Base-by-base conservation (phyloP, 2,113 vertebrate species). In the Dicaeum eximium region DNA sequence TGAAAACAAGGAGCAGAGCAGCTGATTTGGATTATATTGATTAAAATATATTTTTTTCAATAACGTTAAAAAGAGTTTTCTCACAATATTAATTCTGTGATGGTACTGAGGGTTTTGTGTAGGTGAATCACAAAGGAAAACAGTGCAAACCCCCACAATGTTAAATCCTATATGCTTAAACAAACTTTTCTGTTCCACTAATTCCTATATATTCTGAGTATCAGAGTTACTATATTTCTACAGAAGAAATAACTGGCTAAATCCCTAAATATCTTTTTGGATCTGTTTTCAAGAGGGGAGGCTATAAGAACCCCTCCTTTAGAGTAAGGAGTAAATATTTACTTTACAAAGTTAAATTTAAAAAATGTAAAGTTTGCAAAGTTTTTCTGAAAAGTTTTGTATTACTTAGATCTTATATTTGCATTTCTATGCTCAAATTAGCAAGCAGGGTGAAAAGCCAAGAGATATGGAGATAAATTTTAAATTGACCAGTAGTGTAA, bases 1-100 rank as follows among this genome's bases (percentile, higher is more conserved):
- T 92, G 70, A 96, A 96, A 97, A 95, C 74, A 97, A 94, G 51
- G 80, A 95, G 66, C 31, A 73, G 33, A 65, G 66, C 51, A 86
- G n/a, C 65, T 92, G 83, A 94, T 95, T 93, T 84, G 90, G 81
- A 94, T 96, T 93, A 80, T 75, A 93, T 91, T 92, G 83, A 95
- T 95, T 96, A 95, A 90, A 96, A 94, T 84, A 66, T 70, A 78
- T 74, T 97, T 92, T 94, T 80, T 79, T 78, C 87, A 89, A 65
- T 86, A 80, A 92, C 96, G 71, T 92, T 40, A 96, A 96, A 94
- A 61, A 88, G 80, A 87, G 15, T 90, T 94, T 86, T 91, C 73
- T 94, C 51, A 45, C 92, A 54, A 31, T 91, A 91, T 95, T 94
- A 96, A 91, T 90, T 88, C 83, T 56, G 1, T 53, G 44, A 51